Conservation (phyloP, 2,888 invertebrate species). For the Polymixis lichenea region DNA sequence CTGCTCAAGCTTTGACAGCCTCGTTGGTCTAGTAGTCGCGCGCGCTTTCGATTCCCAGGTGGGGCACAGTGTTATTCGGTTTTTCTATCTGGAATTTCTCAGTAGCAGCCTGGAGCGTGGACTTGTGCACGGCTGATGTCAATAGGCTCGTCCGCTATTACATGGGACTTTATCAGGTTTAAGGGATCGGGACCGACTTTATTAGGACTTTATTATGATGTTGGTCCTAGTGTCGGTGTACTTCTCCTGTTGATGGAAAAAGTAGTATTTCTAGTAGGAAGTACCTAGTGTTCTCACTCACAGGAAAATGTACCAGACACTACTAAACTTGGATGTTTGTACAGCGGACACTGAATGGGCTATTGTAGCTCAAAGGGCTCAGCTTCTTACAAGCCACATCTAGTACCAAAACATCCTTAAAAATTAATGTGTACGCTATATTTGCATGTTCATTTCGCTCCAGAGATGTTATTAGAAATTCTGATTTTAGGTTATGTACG, state of each 20-base stretch:
- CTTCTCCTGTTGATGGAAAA: not conserved
- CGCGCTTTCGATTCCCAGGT: too few species aligned
- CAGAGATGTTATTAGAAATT: conserved; percentile 87
- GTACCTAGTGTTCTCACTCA: not conserved
- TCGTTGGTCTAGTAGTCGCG: too few species aligned
- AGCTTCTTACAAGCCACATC: conserved; percentile 60
- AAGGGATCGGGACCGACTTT: too few species aligned
- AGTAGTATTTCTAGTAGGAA: not conserved
- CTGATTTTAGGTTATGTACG: conserved; percentile 82
- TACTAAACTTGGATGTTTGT: not conserved
- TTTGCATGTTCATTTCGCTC: conserved; percentile 85
- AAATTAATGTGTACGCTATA: conserved; percentile 82
- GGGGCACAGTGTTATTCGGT: too few species aligned
- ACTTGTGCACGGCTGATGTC: too few species aligned
- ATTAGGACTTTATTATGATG: not conserved
- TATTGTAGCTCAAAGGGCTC: not conserved
- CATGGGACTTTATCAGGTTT: too few species aligned
- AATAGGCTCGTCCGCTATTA: too few species aligned
- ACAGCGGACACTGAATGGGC: too few species aligned
- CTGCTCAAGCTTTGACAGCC: too few species aligned
- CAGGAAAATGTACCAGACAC: not conserved
- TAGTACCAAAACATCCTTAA: conserved; percentile 68
- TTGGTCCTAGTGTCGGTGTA: too few species aligned
- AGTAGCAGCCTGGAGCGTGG: too few species aligned
- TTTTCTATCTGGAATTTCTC: too few species aligned